Evolutionary conservation across 2,113 vertebrate species (phyloP).

Genomic region (Corynorhinus townsendii): DNA sequence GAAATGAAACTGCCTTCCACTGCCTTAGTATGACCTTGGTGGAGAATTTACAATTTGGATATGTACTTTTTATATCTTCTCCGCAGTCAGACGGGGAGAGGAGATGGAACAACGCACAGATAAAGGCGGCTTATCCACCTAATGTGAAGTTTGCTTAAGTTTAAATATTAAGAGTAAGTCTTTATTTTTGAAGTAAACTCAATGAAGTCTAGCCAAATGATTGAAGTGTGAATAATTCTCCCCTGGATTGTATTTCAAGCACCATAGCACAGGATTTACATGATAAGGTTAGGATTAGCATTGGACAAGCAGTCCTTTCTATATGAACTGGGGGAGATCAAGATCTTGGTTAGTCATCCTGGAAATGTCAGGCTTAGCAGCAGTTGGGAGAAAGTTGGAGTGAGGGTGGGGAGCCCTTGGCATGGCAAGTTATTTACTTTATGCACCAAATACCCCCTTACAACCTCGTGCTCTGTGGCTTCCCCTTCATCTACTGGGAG

Average conservation of each 20-base stretch:
- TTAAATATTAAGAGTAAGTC: conserved; percentile 20
- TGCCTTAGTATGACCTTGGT: background rate
- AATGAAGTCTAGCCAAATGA: conserved; percentile 62
- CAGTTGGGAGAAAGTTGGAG: background rate
- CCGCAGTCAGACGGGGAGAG: background rate
- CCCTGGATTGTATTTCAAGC: conserved; percentile 50
- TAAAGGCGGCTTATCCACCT: background rate
- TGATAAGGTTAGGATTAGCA: conserved; percentile 31
- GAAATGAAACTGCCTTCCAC: background rate
- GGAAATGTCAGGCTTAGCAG: conserved; percentile 19
- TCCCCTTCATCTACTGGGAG: background rate
- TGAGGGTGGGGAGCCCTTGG: background rate
- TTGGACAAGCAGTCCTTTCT: conserved; percentile 32
- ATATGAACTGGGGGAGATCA: conserved; percentile 5
- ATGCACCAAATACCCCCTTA: background rate
- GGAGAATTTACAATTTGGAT: conserved; percentile 10
- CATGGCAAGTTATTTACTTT: background rate
- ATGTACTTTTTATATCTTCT: background rate
- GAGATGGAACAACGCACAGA: background rate
- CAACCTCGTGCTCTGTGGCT: background rate
- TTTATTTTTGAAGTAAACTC: conserved; percentile 47
- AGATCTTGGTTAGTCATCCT: conserved; percentile 41
- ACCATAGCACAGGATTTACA: conserved; percentile 19
- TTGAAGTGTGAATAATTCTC: conserved; percentile 61
- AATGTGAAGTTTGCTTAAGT: conserved; percentile 2